Evolutionary conservation across 2,113 vertebrate species (phyloP).

Genomic region (Aix galericulata): DNA sequence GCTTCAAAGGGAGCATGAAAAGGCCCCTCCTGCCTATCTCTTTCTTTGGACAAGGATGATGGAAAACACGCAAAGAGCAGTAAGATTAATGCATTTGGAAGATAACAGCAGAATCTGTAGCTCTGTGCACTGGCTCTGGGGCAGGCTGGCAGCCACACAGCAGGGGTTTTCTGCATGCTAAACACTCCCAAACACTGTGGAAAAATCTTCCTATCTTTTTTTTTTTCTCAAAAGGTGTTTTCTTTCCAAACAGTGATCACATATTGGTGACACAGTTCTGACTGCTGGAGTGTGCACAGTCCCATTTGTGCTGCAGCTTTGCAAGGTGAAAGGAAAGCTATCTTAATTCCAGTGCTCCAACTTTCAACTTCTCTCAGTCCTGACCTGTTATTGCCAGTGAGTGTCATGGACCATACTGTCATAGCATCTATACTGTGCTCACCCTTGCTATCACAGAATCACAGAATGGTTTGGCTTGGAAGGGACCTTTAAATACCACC

Average conservation of each 20-base stretch:
- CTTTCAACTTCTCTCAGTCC: neutral
- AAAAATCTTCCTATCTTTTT: neutral
- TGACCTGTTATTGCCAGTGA: accelerated
- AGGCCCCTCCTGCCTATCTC: neutral
- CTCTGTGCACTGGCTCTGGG: neutral
- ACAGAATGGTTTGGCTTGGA: neutral
- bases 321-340: neutral
- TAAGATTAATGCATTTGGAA: neutral
- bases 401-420: accelerated
- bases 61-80: neutral
- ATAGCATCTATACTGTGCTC: neutral
- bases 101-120: neutral
- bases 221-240: neutral
- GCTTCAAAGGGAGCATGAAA: neutral
- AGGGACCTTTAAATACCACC: neutral
- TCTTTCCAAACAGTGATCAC: neutral
- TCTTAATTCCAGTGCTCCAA: neutral
- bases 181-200: neutral
- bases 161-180: neutral
- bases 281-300: neutral
- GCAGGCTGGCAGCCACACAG: neutral
- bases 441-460: neutral
- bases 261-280: neutral
- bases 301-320: neutral
- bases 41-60: neutral